Evolutionary conservation across 2,113 vertebrate species (phyloP), one percentile per base, ranked within the genome.

Genomic region (Symphodus melops): DNA sequence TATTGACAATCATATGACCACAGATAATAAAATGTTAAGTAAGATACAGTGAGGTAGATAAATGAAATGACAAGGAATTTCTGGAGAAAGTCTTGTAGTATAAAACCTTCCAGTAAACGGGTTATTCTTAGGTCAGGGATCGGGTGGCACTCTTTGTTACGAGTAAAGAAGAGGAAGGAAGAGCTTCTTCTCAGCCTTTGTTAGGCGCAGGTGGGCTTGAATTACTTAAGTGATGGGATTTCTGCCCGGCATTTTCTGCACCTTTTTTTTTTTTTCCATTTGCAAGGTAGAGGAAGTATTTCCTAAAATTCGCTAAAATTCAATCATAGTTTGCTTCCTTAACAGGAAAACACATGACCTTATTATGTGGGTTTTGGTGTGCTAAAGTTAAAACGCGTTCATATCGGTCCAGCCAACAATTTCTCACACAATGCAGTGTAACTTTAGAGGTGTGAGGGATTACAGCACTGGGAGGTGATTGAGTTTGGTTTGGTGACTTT

Each of bases 401-500:
- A 87, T 85, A 72, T 85, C 72, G 86, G 64, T 76, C 77, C 57
- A 67, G 81, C 75, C 86, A 86, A 82, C 84, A 64, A 79, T 89
- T 92, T 92, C 90, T 90, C 88, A 91, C 87, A 92, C 91, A 90
- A 83, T 83, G 88, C 64, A 10, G 62, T 84, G 85, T 87, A 92
- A 93, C 89, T 89, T 91, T 84, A 91, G 82, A 91, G 77, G 68
- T 79, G 79, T 67, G 68, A 83, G 87, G 91, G 91, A 92, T 93
- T 91, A 91, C 10, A 21, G 70, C 42, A 48, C 72, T 83, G 68
- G 85, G 85, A 77, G 88, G 82, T 79, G 85, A 87, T 90, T 92
- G 83, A 82, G 78, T 67, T 84, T 84, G 86, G 68, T 87, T 85
- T 88, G 86, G 89, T 72, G 77, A 76, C 69, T 88, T 82, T 77